Base-by-base conservation (phyloP, 2,113 vertebrate species). In the Actenoides hombroni region DNA sequence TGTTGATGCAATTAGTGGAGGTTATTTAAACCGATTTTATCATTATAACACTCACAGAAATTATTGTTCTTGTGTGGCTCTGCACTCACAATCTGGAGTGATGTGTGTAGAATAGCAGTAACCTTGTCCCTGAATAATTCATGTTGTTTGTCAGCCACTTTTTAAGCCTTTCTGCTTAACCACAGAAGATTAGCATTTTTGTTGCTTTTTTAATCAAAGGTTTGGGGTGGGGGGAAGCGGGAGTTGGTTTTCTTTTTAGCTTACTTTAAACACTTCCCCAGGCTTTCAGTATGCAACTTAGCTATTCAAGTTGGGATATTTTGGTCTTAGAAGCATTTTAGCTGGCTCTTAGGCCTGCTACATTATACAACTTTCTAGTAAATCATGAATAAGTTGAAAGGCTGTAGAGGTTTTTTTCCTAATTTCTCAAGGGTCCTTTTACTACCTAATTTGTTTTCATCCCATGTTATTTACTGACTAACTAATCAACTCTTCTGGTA, bases 381-480 rank as follows among this genome's bases (percentile, higher is more conserved):
- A 97, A 93, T 93, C 88, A 94, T 90, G 91, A 97, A 95, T 92
- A 97, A 96, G 65, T 87, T 97, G 96, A 97, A 97, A 98, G 81
- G 61, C 69, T 90, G 49, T 11, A 94, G 86, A 94, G 93, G 42
- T 88, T 95, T 95, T 94, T 97, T 93, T 24, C 78, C 78, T 96
- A 95, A 96, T 98, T 98, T 98, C 96, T 97, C 95, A 93, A 93
- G 97, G 93, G 95, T 82, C 95, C 91, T 92, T 97, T 97, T 97
- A 96, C 84, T 77, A 96, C 83, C 81, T 92, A 90, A 97, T 98
- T 96, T 97, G 95, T 95, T 97, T 97, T 97, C 90, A 96, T 97
- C 96, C 92, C 65, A 67, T 97, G 84, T 97, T 98, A 97, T 97
- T 98, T 97, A 97, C 94, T 90, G 86, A 94, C 91, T 94, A 92